Evolutionary conservation across 2,797 vertebrate species (phyloP), one percentile per base, ranked within the genome.

Genomic region (Bryconaethiops microstoma): DNA sequence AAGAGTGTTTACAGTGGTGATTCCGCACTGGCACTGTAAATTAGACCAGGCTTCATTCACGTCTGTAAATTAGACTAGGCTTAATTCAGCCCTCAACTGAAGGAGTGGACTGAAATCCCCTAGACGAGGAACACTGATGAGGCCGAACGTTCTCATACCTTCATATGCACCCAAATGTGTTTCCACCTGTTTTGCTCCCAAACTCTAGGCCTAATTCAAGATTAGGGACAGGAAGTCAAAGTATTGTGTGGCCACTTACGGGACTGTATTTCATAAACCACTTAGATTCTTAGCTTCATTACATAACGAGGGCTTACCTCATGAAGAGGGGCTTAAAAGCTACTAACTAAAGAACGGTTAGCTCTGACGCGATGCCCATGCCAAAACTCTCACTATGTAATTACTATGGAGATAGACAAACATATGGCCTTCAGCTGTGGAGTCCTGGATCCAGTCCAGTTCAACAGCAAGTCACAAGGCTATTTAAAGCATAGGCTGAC

Each of bases 401-500:
- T 76, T 77, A 74, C 74, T 67, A 80, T 67, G 67, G 59, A 67
- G 59, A 60, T 29, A 50, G 63, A 80, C 21, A 82, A 81, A 67
- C 76, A 78, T 52, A 72, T 9, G 5, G 19, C 60, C 19, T 4
- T 1, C 29, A 12, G 59, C 50, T 63, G 71, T 16, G n/a, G 50
- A 54, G 78, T 63, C 67, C 52, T 45, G 77, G 73, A 78, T 75
- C 72, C 65, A 54, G 74, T 74, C 70, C 60, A n/a, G 29, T 74
- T 70, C 68, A 54, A 73, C 23, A 79, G 74, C 65, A 17, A 76
- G 74, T 83, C 84, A 83, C 52, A 52, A 10, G n/a, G 70, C 57
- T 85, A 88, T 87, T 88, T 86, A 81, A 86, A 88, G 86, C 77
- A 16, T 59, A 50, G 82, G 48, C 77, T 86, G 86, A 86, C 84